Base-by-base conservation (phyloP, 2,888 invertebrate genomes). In the Iselma pallidipennis region DNA sequence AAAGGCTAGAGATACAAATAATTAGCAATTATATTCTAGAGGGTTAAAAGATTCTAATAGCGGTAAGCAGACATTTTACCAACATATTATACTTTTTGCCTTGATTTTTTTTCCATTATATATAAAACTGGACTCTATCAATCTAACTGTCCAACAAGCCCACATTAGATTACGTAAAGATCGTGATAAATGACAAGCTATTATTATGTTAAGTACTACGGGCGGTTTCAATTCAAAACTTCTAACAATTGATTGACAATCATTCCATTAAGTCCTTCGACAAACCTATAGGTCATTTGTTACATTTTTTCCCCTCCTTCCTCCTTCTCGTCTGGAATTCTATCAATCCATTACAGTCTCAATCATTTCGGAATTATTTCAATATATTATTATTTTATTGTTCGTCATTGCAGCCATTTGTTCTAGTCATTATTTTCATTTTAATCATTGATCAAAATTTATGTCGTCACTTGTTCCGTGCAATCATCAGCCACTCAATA, bases 111-210 rank as follows among this genome's bases (percentile, higher is more conserved):
- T 37, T 5, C 14, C 2, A 29, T 29, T 2, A 10, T 33, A n/a
- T 14, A 10, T 14, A 29, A 29, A 33, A 33, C 4, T 33, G 33
- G 33, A 33, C 33, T 2, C 37, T 16, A 37, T 37, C 37, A 37
- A 37, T 37, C 37, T 16, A 37, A 37, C 37, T 37, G 37, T 16
- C 37, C 16, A 16, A n/a, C n/a, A n/a, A 37, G 16, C 16, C 16
- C 19, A 37, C 37, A n/a, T n/a, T n/a, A n/a, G 31, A 37, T 37
- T 37, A 37, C 37, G 37, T 37, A 37, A 37, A 37, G 16, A 7
- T 9, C 37, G 55, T 57, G 61, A 61, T 61, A 52, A 52, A 61
- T 61, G 61, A 53, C 53, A 52, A 52, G 48, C 57, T 25, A 61
- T 61, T 61, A 61, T 61, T 53, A 56, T 57, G 61, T 50, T 60